Evolutionary conservation across 2,888 invertebrate species (phyloP).

Genomic region (Ophion ellenae): DNA sequence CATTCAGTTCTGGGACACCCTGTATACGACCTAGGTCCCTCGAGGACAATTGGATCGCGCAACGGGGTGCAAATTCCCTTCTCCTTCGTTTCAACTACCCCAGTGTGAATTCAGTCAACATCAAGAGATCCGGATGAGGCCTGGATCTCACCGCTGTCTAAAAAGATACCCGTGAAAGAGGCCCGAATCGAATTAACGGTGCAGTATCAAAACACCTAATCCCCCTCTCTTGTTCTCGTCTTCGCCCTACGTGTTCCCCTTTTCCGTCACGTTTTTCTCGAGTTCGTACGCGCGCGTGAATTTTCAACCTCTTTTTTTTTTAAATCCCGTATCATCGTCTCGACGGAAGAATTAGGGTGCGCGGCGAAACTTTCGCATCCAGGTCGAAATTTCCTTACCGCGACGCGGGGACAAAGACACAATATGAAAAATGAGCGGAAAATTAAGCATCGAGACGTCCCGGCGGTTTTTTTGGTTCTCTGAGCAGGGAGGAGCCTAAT

Average conservation of each 20-base stretch:
- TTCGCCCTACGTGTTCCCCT: neutral
- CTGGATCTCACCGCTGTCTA: neutral
- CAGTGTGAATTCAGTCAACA: neutral
- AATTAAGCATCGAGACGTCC: no score
- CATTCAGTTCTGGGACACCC: no score
- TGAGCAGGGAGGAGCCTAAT: no score
- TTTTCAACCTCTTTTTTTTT: neutral
- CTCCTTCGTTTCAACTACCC: neutral
- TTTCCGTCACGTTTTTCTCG: conserved; percentile 31
- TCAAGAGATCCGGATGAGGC: neutral
- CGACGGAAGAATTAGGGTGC: neutral
- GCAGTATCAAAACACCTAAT: conserved; percentile 64
- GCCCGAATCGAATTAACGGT: conserved; percentile 65
- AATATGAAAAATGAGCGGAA: no score
- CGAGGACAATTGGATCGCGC: neutral
- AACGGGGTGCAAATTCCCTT: neutral
- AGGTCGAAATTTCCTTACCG: no score
- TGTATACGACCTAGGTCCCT: neutral
- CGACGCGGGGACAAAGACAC: no score
- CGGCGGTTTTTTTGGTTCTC: no score
- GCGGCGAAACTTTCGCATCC: no score
- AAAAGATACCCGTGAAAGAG: conserved; percentile 28
- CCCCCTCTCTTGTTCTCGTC: conserved; percentile 34
- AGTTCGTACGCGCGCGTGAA: neutral
- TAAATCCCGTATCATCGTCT: neutral